phyloP scores from a whole-genome alignment of 2,113 vertebrate genomes.

The Chionis minor region DNA sequence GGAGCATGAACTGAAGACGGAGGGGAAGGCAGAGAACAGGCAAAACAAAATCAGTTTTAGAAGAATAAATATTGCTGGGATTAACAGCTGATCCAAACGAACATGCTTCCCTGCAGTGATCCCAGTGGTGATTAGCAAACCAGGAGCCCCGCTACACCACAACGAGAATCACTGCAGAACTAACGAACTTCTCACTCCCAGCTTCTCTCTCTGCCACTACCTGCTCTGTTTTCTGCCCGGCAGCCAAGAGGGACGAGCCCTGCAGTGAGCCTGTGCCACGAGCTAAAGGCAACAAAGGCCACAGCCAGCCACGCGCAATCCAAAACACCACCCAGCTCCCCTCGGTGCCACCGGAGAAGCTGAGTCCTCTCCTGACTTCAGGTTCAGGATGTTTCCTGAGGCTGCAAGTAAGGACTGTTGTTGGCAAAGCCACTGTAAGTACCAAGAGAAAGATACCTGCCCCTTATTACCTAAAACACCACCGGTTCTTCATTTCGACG shows the following conservation, averaged over 20 bases:
- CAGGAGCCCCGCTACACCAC: background rate
- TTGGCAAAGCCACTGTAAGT: background rate
- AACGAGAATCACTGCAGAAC: background rate
- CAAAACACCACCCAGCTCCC: background rate
- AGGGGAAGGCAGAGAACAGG: slow-evolving; percentile 17
- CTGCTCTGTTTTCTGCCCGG: background rate
- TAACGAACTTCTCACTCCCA: background rate
- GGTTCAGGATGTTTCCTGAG: background rate
- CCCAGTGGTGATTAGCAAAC: background rate
- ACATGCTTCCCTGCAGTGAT: background rate
- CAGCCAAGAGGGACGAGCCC: background rate
- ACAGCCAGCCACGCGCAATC: background rate
- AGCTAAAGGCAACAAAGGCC: background rate
- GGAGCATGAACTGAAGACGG: background rate
- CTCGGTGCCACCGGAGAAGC: background rate
- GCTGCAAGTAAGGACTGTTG: background rate
- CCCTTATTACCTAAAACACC: background rate
- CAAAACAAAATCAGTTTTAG: background rate
- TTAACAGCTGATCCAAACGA: background rate
- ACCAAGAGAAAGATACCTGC: background rate
- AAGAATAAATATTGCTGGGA: slow-evolving; percentile 8
- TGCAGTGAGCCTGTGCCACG: background rate
- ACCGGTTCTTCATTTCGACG: background rate
- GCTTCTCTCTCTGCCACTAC: background rate
- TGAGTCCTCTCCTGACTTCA: background rate